These are phyloP conservation scores for Hypocryptadius cinnamomeus DNA, from an alignment of 2,113 vertebrate species.

Conservation along the genomic window DNA sequence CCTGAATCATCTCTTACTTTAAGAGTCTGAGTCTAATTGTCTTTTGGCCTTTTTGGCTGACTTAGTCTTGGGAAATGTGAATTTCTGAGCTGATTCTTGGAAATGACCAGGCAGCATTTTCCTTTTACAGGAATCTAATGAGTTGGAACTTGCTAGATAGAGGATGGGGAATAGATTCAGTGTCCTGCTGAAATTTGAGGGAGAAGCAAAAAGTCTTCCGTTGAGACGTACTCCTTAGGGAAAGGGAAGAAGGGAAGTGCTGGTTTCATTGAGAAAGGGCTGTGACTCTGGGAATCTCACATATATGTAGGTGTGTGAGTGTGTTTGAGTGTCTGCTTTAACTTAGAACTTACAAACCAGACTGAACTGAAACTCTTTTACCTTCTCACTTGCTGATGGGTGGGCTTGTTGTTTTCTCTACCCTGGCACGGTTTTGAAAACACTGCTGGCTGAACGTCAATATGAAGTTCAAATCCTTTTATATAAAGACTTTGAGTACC, in stretches of 20 bases:
- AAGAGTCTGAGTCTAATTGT: not conserved
- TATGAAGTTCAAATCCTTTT: not conserved
- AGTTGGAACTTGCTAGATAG: not conserved
- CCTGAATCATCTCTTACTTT: not conserved
- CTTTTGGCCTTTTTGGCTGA: not conserved
- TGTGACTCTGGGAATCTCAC: not conserved
- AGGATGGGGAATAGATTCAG: not conserved
- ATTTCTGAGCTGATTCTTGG: not conserved
- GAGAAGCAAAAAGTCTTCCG: not conserved
- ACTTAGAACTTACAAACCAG: not conserved
- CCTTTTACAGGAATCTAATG: not conserved
- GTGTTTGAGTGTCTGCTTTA: not conserved
- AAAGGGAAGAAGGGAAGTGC: no score
- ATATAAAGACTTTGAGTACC: not conserved
- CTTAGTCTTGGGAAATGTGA: not conserved
- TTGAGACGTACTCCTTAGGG: no score
- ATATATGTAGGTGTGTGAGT: not conserved
- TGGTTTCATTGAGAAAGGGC: not conserved
- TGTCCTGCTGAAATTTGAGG: not conserved
- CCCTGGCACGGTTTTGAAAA: not conserved
- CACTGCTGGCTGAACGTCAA: not conserved
- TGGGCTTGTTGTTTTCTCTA: not conserved
- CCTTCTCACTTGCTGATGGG: not conserved
- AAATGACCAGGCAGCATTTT: not conserved
- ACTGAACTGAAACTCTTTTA: not conserved